phyloP scores from a whole-genome alignment of 2,113 vertebrate genomes.

The Zootoca vivipara region DNA sequence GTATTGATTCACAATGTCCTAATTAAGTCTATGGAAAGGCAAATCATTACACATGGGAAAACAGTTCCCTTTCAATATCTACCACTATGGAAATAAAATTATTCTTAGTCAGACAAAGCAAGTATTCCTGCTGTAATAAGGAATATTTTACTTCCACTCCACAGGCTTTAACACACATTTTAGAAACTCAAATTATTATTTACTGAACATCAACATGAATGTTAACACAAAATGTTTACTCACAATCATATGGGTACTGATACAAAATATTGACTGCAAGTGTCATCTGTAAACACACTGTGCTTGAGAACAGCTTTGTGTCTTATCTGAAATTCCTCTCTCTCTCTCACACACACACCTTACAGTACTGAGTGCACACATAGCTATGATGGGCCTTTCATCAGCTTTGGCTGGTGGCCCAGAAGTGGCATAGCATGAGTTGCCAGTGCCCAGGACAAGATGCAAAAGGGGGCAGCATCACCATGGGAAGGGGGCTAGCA shows the following conservation, averaged over 20 bases:
- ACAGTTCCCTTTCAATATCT: slow-evolving; percentile 4
- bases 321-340: background rate
- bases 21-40: slow-evolving; percentile 8
- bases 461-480: too few species aligned
- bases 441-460: too few species aligned
- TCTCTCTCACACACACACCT: too few species aligned
- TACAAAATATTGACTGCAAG: slow-evolving; percentile 4
- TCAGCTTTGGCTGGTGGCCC: background rate
- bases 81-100: background rate
- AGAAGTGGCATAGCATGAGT: too few species aligned
- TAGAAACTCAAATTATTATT: background rate
- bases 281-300: background rate
- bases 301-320: background rate
- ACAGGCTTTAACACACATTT: background rate
- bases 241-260: background rate
- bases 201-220: background rate
- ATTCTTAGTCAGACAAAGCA: background rate
- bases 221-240: background rate
- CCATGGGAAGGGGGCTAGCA: too few species aligned
- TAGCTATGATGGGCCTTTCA: background rate
- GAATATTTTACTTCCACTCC: background rate
- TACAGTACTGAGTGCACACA: background rate
- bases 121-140: background rate
- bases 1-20: slow-evolving; percentile 11
- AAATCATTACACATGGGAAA: slow-evolving; percentile 25